Conservation (phyloP, 30 jellyfish, hydroid and myxozoan species). For the Pseudorhiza aurosa region DNA sequence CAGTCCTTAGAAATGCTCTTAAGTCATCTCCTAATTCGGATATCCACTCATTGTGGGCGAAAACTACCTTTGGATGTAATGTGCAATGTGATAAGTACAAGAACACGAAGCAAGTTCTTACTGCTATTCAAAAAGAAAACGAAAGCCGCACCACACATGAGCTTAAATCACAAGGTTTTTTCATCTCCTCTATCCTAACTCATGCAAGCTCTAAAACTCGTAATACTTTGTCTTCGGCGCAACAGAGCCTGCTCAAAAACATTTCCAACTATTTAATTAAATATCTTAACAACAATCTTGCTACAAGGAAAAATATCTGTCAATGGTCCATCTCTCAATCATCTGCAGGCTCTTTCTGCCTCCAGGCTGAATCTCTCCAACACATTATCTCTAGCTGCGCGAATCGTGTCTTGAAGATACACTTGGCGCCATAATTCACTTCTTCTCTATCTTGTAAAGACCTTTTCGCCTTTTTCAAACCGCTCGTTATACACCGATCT, state of each 20-base stretch:
- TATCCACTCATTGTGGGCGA: not conserved
- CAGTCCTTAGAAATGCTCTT: not conserved
- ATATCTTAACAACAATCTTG: not conserved
- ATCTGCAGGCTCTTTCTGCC: not conserved
- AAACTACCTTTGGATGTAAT: not conserved
- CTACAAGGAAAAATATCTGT: not conserved
- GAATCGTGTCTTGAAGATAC: not conserved
- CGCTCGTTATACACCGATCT: too few relatives aligned
- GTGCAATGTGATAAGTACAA: not conserved
- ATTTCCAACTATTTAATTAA: not conserved
- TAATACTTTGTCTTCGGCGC: too few relatives aligned
- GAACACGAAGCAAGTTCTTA: not conserved
- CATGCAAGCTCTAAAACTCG: too few relatives aligned
- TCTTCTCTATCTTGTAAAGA: not conserved
- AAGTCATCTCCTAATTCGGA: not conserved
- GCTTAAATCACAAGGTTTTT: not conserved
- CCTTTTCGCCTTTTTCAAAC: too few relatives aligned
- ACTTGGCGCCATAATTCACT: not conserved
- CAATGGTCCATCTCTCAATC: not conserved
- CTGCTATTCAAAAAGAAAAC: not conserved
- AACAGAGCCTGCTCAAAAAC: too few relatives aligned
- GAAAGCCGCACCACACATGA: not conserved
- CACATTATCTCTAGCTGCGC: not conserved
- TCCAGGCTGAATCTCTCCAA: not conserved
- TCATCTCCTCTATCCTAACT: not conserved